Percentiles rank a stretch among this genome's conserved stretches.
Evolutionary conservation across 1,140 invertebrate genomes (phyloP).

Genomic region (Polypedilum vanderplanki): DNA sequence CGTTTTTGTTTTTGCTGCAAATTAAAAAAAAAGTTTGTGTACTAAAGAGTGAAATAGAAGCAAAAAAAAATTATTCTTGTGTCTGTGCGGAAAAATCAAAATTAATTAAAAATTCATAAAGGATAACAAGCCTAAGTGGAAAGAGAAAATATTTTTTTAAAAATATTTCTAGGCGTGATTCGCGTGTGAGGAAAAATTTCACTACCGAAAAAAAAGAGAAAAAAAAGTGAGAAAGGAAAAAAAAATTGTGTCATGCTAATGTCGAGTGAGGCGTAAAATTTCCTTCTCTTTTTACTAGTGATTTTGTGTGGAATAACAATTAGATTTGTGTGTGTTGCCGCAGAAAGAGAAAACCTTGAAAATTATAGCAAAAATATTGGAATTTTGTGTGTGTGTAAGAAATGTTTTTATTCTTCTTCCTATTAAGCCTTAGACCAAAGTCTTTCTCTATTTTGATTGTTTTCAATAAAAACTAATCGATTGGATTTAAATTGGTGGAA

Average conservation of each 20-base stretch:
- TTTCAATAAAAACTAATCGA: too few species aligned
- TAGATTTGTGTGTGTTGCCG: not conserved
- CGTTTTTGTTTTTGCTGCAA: conserved; percentile 17
- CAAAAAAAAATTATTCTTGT: not conserved
- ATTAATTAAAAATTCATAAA: conserved; percentile 1
- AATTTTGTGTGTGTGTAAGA: too few species aligned
- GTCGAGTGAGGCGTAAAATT: not conserved
- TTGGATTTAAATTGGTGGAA: too few species aligned
- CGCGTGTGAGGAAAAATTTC: not conserved
- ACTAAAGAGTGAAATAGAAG: not conserved
- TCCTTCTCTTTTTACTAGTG: too few species aligned
- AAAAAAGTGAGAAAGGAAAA: not conserved
- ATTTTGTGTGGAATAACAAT: conserved; percentile 7
- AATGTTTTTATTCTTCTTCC: too few species aligned
- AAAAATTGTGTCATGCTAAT: conserved; percentile 3
- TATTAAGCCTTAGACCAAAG: too few species aligned
- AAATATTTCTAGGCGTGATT: not conserved
- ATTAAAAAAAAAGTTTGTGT: not conserved
- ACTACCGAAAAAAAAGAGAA: not conserved
- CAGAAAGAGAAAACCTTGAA: too few species aligned
- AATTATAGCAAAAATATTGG: too few species aligned
- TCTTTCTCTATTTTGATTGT: too few species aligned
- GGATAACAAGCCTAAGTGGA: not conserved
- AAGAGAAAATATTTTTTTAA: not conserved
- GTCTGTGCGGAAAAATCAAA: not conserved